Evolutionary conservation across 1,140 invertebrate species (phyloP).

Genomic region (Metaphire vulgaris): DNA sequence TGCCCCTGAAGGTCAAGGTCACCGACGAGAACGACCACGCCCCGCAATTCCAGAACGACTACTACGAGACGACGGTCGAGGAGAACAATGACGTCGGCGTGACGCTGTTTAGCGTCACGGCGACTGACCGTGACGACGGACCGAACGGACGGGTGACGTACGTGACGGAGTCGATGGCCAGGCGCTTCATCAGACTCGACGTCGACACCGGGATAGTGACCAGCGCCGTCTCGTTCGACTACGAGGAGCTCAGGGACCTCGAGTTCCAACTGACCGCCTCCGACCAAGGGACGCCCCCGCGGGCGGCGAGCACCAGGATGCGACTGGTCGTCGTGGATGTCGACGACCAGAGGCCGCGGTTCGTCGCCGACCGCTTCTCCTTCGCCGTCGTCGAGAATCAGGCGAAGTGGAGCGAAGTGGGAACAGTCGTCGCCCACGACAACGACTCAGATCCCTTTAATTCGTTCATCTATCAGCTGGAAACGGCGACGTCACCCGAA

Average conservation of each 20-base stretch:
- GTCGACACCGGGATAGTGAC: conserved; percentile 14
- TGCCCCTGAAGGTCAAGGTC: conserved; percentile 8
- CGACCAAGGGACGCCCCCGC: conserved; percentile 5
- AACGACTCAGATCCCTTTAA: neutral
- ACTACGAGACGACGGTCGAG: neutral
- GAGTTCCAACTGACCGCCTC: conserved; percentile 23
- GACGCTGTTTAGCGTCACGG: conserved; percentile 71
- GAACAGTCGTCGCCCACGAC: neutral
- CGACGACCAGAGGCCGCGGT: conserved; percentile 25
- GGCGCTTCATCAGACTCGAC: conserved; percentile 15
- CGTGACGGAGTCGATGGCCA: conserved; percentile 50
- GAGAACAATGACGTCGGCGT: conserved; percentile 61
- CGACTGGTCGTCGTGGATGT: conserved; percentile 21
- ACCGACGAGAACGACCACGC: conserved; percentile 11
- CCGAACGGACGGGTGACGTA: conserved; percentile 93
- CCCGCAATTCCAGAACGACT: conserved; percentile 2
- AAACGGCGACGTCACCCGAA: neutral
- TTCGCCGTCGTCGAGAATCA: conserved; percentile 26
- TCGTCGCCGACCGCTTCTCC: conserved; percentile 13
- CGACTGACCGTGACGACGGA: conserved; percentile 78
- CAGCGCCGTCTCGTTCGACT: conserved; percentile 24
- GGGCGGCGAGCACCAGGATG: conserved; percentile 3
- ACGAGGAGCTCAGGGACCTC: conserved; percentile 20
- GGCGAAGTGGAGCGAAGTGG: neutral
- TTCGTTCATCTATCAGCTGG: neutral